These are phyloP conservation scores for Phainopepla nitens DNA, from an alignment of 2,113 vertebrate species.

Conservation along the genomic window DNA sequence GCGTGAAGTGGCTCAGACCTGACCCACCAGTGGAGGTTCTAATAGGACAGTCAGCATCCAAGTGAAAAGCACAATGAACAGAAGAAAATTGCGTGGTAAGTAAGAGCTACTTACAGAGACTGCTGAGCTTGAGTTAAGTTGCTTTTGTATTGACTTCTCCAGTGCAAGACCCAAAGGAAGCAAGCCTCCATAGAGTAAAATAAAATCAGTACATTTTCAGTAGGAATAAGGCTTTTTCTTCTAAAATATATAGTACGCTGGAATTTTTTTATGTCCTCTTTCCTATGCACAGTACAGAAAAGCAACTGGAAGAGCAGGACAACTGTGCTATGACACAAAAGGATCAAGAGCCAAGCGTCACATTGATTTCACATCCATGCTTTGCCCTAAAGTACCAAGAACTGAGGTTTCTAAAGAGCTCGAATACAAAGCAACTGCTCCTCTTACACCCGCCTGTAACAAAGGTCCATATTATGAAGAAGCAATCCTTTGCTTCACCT, in stretches of 20 bases:
- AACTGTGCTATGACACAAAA: neutral
- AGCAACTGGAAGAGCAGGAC: neutral
- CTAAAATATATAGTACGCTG: neutral
- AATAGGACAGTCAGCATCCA: neutral
- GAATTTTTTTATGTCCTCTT: neutral
- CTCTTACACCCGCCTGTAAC: neutral
- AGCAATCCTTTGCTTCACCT: neutral
- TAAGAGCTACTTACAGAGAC: neutral
- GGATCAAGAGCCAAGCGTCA: neutral
- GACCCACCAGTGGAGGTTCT: neutral
- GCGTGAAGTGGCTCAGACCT: neutral
- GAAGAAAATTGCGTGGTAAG: neutral
- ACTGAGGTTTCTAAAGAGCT: neutral
- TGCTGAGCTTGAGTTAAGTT: neutral
- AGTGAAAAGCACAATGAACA: neutral
- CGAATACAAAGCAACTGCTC: rapidly evolving
- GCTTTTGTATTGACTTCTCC: neutral
- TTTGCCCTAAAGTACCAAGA: neutral
- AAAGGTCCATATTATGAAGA: rapidly evolving
- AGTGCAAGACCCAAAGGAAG: neutral
- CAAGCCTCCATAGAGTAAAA: neutral
- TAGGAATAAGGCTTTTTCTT: neutral
- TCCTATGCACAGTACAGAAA: neutral
- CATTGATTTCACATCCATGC: neutral
- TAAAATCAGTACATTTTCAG: neutral